Evolutionary conservation across 2,888 invertebrate genomes (phyloP), one percentile per base, ranked within the genome.

Genomic region (Sclerodermus sp.): DNA sequence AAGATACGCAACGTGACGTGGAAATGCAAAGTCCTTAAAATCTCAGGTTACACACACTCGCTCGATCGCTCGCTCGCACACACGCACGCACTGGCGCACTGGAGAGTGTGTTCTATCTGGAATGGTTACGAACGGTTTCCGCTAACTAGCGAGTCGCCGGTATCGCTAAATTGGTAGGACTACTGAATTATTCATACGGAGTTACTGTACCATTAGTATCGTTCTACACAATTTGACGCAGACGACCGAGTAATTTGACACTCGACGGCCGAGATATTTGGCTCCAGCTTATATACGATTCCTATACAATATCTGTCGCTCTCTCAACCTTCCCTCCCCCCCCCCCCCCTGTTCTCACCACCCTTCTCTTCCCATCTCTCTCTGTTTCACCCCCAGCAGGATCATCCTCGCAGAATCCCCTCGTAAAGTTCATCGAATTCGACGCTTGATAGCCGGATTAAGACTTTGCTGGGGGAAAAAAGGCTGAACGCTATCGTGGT

Each of bases 211-310:
- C 67, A 70, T 70, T 69, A 66, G 70, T 67, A 68, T 71, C 70
- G 53, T 55, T 63, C 66, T 66, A 68, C 68, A 67, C 66, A 70
- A 68, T 73, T 72, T 72, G 71, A 71, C 73, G 64, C 68, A 64
- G 66, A 67, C 66, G 62, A 68, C 62, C 59, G 61, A 62, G 65
- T 74, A 74, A 74, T 73, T 74, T 71, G 74, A 71, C 73, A 73
- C 62, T 62, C 70, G 68, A 73, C 66, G 61, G 58, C 62, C 52
- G 58, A 58, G 62, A 63, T 63, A 67, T 67, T 66, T 59, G 59
- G 51, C 48, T 39, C 18, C n/a, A 8, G 23, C 2, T 30, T 23
- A 18, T 30, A 34, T 34, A 34, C n/a, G 34, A n/a, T 34, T 34
- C 34, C 34, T 34, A 34, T 34, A 23, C 8, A 23, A 23, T 23